Base-by-base conservation (phyloP, 2,113 vertebrate genomes). In the Danionella cerebrum region DNA sequence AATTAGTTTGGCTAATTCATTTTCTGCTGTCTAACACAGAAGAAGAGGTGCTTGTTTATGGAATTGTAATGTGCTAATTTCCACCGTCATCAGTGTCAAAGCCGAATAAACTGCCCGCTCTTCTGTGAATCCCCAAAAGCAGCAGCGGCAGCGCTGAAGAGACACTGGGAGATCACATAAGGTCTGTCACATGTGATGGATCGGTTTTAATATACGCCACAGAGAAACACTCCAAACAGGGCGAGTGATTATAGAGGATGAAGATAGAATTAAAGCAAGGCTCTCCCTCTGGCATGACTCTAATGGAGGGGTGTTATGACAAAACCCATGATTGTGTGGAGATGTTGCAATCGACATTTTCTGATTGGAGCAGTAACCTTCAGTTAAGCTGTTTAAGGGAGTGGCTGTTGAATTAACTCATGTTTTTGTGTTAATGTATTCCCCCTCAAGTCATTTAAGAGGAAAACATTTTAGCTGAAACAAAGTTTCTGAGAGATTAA, bases 191-290 rank as follows among this genome's bases (percentile, higher is more conserved):
- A 67, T 59, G 64, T 86, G 87, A 87, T 87, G 79, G 85, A 87
- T 85, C 76, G 48, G 70, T 87, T 88, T 86, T 88, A 88, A 87
- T 88, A 86, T 85, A 55, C 29, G 31, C 63, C 58, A 76, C 76
- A 72, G 78, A 78, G 72, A 80, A 72, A 74, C 74, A 82, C 70
- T 79, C 72, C 67, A 55, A 67, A 74, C 71, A 55, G 64, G 52
- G 62, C 39, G 35, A 67, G 65, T 72, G 70, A 72, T 65, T 69
- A 72, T 54, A 50, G 39, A 36, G 36, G 60, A 70, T 48, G 27
- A 67, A 59, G 54, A 65, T 69, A 53, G 60, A 59, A 72, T 76
- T 69, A 54, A 76, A 72, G 66, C 25, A 12, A 6, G 19, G 48
- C 54, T 54, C 27, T 69, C 65, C 59, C 54, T 52, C 18, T 21